phyloP scores from a whole-genome alignment of 2,888 invertebrate genomes.

The Dicranocentrus wangi region DNA sequence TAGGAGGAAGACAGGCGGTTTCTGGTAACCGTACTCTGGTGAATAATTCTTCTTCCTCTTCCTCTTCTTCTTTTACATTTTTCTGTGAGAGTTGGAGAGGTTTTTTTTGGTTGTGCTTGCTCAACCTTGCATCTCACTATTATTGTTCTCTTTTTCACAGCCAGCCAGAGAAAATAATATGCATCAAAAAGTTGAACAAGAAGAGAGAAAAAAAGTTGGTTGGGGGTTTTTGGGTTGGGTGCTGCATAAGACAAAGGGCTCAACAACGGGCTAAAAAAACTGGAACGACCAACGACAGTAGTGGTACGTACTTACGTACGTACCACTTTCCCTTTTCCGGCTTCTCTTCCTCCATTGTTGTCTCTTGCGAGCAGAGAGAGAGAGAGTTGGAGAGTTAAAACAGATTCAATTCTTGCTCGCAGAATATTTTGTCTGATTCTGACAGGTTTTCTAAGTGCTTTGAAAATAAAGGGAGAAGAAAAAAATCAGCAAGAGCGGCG shows the following conservation, averaged over 20 bases:
- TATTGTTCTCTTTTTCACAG: conserved; percentile 19
- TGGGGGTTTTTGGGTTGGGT: no score
- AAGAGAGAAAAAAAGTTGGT: background rate
- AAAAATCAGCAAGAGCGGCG: conserved; percentile 45
- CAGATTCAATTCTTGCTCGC: conserved; percentile 26
- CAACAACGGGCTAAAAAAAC: no score
- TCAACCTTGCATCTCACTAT: conserved; percentile 36
- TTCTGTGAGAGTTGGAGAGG: no score
- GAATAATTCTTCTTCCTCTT: no score
- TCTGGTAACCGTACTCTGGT: no score
- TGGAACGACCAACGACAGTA: no score
- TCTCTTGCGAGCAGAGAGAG: background rate
- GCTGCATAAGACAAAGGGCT: no score
- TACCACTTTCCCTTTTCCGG: background rate
- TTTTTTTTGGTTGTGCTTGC: conserved; percentile 33
- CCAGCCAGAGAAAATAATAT: background rate
- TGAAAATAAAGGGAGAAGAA: background rate
- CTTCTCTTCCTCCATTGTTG: background rate
- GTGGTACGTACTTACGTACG: background rate
- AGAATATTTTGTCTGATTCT: conserved; percentile 44
- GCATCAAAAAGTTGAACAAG: conserved; percentile 10
- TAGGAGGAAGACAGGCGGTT: conserved; percentile 15
- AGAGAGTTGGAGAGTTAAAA: no score
- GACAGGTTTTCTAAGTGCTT: conserved; percentile 54
- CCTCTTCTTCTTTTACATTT: no score